Evolutionary conservation across 2,113 vertebrate species (phyloP), one percentile per base, ranked within the genome.

Genomic region (Lynx canadensis): DNA sequence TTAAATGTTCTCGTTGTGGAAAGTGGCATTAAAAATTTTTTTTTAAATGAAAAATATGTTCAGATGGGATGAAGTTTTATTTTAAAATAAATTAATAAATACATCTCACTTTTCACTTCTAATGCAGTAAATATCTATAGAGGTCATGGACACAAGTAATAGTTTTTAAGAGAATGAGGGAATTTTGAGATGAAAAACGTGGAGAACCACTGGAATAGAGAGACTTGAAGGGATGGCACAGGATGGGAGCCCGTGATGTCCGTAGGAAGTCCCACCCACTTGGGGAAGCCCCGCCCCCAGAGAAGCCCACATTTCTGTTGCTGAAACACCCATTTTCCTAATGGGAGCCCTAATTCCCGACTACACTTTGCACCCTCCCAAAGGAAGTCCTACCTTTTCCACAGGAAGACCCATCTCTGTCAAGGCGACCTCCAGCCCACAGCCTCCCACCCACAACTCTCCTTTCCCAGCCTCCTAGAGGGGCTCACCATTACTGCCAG

Each of bases 401-500:
- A 52, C 6, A 36, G 29, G 38, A 80, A 50, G 57, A 68, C 8
- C 55, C 50, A 63, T 2, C 65, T 79, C n/a, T 3, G 7, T 29
- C 10, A 86, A 50, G 25, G 89, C 41, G 63, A 12, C 29, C 21
- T 15, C 7, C 10, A 29, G 45, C 45, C 27, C 7, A 48, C 74
- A 31, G 14, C 13, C 19, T 12, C 21, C 41, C 0, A 36, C 25
- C 38, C 27, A 8, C 4, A 63, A 73, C 19, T 3, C 63, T 11
- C 66, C 55, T 57, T 29, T 87, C 41, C 52, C 50, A 21, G 13
- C 38, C 29, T 15, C 36, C 36, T 9, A 0, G 9, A n/a, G 25
- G 57, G 41, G 7, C 92, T 98, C 66, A 98, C 98, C 97, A 4
- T 89, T 21, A 5, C 36, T 69, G 76, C 98, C 95, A 0, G 94